A percentile compares a stretch with the other conserved stretches of the same genome.
phyloP scores from a whole-genome alignment of 2,888 invertebrate genomes.

The Conus canariensis region DNA sequence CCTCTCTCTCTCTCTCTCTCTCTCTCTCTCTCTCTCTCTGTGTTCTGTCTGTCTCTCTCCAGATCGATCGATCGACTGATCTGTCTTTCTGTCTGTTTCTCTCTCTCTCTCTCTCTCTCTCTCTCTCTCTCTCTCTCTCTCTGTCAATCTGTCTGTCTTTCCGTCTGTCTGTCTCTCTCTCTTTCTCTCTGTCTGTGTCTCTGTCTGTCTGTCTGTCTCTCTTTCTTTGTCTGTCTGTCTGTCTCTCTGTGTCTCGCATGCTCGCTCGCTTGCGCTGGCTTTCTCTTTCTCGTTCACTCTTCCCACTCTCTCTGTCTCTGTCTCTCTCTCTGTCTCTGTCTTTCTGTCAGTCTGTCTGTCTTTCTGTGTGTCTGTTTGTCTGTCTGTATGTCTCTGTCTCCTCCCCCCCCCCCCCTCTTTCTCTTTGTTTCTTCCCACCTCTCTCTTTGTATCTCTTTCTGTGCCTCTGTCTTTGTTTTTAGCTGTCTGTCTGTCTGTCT shows the following conservation, averaged over 20 bases:
- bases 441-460: not conserved
- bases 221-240: not conserved
- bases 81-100: not conserved
- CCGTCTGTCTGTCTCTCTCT: too few relatives aligned
- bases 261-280: not conserved
- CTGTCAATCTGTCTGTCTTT: not conserved
- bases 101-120: not conserved
- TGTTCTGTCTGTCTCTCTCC: constrained; percentile 5
- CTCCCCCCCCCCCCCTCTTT: not conserved
- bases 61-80: not conserved
- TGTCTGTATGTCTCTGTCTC: too few relatives aligned
- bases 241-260: not conserved
- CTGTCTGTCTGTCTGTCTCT: not conserved
- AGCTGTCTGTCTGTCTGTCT: not conserved
- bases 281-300: constrained; percentile 1
- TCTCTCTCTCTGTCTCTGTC: not conserved
- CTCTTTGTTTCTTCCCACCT: not conserved
- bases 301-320: not conserved
- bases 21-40: constrained; percentile 18
- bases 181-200: not conserved
- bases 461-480: not conserved
- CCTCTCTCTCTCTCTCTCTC: constrained; percentile 27
- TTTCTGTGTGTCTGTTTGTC: too few relatives aligned
- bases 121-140: not conserved
- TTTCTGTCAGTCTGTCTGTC: not conserved